Evolutionary conservation across 37 sponge, comb jelly and placozoan species (phyloP).

Genomic region (Petrosia ficiformis): DNA sequence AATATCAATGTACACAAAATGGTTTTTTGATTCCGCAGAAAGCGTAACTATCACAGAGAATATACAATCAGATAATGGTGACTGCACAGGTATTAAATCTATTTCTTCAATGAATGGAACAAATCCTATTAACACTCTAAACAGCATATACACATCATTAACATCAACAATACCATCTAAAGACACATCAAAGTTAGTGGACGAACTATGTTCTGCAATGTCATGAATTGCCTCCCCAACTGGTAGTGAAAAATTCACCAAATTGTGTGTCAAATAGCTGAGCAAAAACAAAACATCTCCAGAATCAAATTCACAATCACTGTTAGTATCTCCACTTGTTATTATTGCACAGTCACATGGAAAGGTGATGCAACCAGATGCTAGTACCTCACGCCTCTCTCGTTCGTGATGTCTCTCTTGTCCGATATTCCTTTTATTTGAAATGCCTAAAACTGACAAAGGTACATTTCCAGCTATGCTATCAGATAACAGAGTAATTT

Average conservation of each 20-base stretch:
- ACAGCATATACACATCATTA: constrained; percentile 63
- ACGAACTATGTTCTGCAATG: neutral
- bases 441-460: neutral
- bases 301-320: constrained; percentile 70
- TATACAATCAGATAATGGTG: constrained; percentile 27
- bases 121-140: constrained; percentile 38
- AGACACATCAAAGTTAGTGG: constrained; percentile 66
- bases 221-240: constrained; percentile 11
- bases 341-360: constrained; percentile 21
- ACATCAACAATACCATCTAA: constrained; percentile 41
- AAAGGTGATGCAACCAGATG: neutral
- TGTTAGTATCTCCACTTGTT: constrained; percentile 61
- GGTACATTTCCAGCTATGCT: constrained; percentile 39
- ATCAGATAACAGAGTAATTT: constrained; percentile 38
- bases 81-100: constrained; percentile 33
- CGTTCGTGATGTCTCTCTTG: no score
- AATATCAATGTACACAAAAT: constrained; percentile 50
- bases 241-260: constrained; percentile 24
- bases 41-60: constrained; percentile 34
- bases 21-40: neutral
- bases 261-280: constrained; percentile 39
- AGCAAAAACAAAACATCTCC: constrained; percentile 51
- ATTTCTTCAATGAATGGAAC: constrained; percentile 47
- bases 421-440: no score
- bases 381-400: neutral